A percentile compares a stretch with the other conserved stretches of the same genome.
These are phyloP conservation scores for Hyperoplus immaculatus DNA, from an alignment of 2,797 vertebrate species.

Conservation along the genomic window DNA sequence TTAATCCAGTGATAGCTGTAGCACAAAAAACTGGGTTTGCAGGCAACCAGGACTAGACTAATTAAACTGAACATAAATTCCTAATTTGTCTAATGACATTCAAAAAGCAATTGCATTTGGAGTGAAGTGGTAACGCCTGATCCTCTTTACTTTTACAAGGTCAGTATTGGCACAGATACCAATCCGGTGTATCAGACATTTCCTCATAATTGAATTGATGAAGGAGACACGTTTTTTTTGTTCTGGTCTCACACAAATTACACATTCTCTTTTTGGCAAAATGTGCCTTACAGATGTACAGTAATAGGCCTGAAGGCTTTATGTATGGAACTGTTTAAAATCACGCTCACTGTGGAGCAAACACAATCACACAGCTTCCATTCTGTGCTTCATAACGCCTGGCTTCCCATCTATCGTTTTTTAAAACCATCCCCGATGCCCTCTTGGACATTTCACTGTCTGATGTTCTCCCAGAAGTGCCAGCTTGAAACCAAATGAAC, in stretches of 20 bases:
- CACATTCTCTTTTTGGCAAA: slow-evolving; percentile 22
- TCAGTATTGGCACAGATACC: neutral
- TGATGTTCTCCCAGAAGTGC: slow-evolving; percentile 68
- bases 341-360: slow-evolving; percentile 44
- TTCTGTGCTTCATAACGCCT: slow-evolving; percentile 52
- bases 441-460: slow-evolving; percentile 62
- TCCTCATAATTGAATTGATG: slow-evolving; percentile 26
- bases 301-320: slow-evolving; percentile 16
- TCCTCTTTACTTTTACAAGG: neutral
- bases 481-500: slow-evolving; percentile 71
- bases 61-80: neutral
- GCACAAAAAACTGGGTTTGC: neutral
- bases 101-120: neutral
- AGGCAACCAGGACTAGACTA: neutral
- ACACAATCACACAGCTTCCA: slow-evolving; percentile 39
- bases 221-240: slow-evolving; percentile 8
- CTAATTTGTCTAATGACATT: neutral
- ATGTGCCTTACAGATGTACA: slow-evolving; percentile 37
- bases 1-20: neutral
- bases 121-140: neutral
- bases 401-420: slow-evolving; percentile 64
- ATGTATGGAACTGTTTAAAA: slow-evolving; percentile 39
- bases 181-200: neutral
- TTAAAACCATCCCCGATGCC: slow-evolving; percentile 65
- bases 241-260: neutral